Conservation (phyloP, 2,113 vertebrate species). For the Meriones unguiculatus region DNA sequence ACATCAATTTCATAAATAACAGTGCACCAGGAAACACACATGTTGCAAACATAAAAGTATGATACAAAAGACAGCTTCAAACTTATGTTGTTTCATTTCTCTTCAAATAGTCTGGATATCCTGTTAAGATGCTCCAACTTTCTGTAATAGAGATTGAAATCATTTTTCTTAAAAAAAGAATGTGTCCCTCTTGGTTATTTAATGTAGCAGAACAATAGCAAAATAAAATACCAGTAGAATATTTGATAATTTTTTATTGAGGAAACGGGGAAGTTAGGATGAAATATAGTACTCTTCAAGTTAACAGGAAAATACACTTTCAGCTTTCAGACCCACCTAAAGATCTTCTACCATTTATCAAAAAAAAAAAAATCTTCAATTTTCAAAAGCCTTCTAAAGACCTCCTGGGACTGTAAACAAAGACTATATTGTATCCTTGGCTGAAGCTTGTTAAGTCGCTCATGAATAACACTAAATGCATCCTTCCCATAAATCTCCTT, state of each 20-base stretch:
- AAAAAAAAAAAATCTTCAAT: slow-evolving; percentile 76
- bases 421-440: slow-evolving; percentile 78
- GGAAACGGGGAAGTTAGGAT: slow-evolving; percentile 83
- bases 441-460: slow-evolving; percentile 69
- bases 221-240: slow-evolving; percentile 86
- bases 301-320: slow-evolving; percentile 83
- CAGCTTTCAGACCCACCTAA: slow-evolving; percentile 71
- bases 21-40: slow-evolving; percentile 83
- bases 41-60: slow-evolving; percentile 88
- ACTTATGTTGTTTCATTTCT: slow-evolving; percentile 86
- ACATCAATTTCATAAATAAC: slow-evolving; percentile 85
- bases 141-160: slow-evolving; percentile 86
- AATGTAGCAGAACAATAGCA: slow-evolving; percentile 87
- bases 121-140: slow-evolving; percentile 88
- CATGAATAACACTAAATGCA: slow-evolving; percentile 77
- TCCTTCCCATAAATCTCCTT: slow-evolving; percentile 74
- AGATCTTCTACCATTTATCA: slow-evolving; percentile 83
- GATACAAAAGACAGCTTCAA: slow-evolving; percentile 83
- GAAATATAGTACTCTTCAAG: slow-evolving; percentile 83
- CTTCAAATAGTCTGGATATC: slow-evolving; percentile 84
- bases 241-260: slow-evolving; percentile 87
- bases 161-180: slow-evolving; percentile 86
- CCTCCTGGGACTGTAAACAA: slow-evolving; percentile 80
- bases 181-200: slow-evolving; percentile 89
- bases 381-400: slow-evolving; percentile 80